phyloP scores from a whole-genome alignment of 2,888 invertebrate species.

The Sphaerophoria rueppellii region DNA sequence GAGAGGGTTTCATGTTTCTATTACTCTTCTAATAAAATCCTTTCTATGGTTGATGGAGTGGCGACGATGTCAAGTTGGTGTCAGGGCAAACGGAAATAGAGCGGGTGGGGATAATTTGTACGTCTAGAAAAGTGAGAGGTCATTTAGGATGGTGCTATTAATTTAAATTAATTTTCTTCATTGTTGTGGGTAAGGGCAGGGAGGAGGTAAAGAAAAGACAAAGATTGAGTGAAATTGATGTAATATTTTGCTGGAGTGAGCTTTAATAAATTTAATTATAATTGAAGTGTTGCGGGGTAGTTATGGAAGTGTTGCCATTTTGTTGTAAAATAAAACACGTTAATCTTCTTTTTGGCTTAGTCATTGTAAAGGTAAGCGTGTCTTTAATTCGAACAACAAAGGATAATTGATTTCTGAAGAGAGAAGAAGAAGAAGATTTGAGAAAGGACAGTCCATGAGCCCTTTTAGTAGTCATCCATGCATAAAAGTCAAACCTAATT shows the following conservation, averaged over 20 bases:
- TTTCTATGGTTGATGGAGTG: not conserved
- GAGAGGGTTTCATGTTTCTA: not conserved
- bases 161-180: conserved; percentile 63
- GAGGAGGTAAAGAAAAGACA: not conserved
- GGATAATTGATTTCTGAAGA: no score
- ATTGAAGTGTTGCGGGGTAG: no score
- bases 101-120: conserved; percentile 48
- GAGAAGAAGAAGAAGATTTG: no score
- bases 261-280: no score
- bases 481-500: conserved; percentile 37
- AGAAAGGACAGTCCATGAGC: no score
- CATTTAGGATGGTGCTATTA: conserved; percentile 58
- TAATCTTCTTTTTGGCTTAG: no score
- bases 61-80: conserved; percentile 30
- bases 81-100: not conserved
- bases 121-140: conserved; percentile 46
- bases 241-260: no score
- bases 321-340: no score
- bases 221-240: no score
- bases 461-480: not conserved
- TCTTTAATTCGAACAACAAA: no score
- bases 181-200: not conserved
- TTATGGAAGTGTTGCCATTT: no score
- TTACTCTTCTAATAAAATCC: not conserved
- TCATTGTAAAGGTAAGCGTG: no score